Evolutionary conservation across 1,140 invertebrate genomes (phyloP).

Genomic region (Pachyrhynchus sulphureomaculatus): DNA sequence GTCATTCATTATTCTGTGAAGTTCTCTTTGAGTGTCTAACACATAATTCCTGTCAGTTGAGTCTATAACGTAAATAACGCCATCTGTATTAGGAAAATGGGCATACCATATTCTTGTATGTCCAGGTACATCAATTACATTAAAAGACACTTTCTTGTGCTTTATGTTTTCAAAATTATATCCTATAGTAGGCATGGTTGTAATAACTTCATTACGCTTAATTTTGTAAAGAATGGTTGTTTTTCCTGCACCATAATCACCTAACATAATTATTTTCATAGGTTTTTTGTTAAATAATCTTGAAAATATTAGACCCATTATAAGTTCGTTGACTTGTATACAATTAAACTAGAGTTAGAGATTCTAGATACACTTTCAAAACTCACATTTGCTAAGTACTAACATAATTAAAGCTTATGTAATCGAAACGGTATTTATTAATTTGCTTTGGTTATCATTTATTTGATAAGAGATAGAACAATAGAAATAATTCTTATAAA

Average conservation of each 20-base stretch:
- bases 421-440: too few relatives aligned
- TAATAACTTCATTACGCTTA: constrained; percentile 88
- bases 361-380: too few relatives aligned
- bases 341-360: too few relatives aligned
- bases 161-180: constrained; percentile 56
- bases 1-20: constrained; percentile 85
- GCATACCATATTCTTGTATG: too few relatives aligned
- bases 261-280: constrained; percentile 97
- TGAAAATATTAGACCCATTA: constrained; percentile 85
- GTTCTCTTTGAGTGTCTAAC: constrained; percentile 77
- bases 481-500: too few relatives aligned
- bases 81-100: too few relatives aligned
- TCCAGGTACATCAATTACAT: constrained; percentile 85
- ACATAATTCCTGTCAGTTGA: constrained; percentile 86
- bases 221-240: constrained; percentile 91
- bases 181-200: constrained; percentile 84
- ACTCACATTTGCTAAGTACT: too few relatives aligned
- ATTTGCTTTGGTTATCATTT: too few relatives aligned
- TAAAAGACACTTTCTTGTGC: constrained; percentile 87
- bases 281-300: constrained; percentile 97
- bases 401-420: too few relatives aligned
- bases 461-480: too few relatives aligned
- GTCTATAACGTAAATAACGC: too few relatives aligned
- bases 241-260: constrained; percentile 88
- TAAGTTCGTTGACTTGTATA: too few relatives aligned